Percentiles rank a stretch among this genome's conserved stretches.
Conservation (phyloP, 2,797 vertebrate genomes). For the Craterocephalus amniculus region DNA sequence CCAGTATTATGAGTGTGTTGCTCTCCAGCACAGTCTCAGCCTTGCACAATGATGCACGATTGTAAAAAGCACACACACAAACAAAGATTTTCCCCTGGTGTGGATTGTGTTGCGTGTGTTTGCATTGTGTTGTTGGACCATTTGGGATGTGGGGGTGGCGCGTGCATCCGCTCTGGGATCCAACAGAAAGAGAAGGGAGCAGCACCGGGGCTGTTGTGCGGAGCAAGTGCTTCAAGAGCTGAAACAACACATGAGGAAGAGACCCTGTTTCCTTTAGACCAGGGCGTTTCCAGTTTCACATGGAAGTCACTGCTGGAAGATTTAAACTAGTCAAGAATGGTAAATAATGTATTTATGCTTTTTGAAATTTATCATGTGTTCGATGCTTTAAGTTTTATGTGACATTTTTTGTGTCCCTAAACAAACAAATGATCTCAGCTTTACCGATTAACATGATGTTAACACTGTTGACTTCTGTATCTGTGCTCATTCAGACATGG, state of each 20-base stretch:
- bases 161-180: constrained; percentile 57
- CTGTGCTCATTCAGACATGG: constrained; percentile 27
- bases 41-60: constrained; percentile 18
- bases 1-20: not conserved
- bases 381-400: not conserved
- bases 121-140: constrained; percentile 48
- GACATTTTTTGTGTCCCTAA: not conserved
- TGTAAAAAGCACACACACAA: constrained; percentile 30
- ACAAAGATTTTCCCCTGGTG: constrained; percentile 54
- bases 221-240: constrained; percentile 53
- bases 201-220: constrained; percentile 48
- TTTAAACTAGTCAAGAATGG: constrained; percentile 51
- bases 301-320: constrained; percentile 52
- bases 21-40: constrained; percentile 11
- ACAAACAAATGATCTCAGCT: not conserved
- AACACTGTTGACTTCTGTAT: constrained; percentile 44
- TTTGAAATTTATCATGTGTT: constrained; percentile 8
- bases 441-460: constrained; percentile 16
- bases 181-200: constrained; percentile 60
- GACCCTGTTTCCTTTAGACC: constrained; percentile 45
- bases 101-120: constrained; percentile 42
- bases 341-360: constrained; percentile 49
- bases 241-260: constrained; percentile 70
- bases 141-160: constrained; percentile 48
- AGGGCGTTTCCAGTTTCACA: constrained; percentile 58